Evolutionary conservation across 2,888 invertebrate genomes (phyloP).

Genomic region (Marronus borbonicus): DNA sequence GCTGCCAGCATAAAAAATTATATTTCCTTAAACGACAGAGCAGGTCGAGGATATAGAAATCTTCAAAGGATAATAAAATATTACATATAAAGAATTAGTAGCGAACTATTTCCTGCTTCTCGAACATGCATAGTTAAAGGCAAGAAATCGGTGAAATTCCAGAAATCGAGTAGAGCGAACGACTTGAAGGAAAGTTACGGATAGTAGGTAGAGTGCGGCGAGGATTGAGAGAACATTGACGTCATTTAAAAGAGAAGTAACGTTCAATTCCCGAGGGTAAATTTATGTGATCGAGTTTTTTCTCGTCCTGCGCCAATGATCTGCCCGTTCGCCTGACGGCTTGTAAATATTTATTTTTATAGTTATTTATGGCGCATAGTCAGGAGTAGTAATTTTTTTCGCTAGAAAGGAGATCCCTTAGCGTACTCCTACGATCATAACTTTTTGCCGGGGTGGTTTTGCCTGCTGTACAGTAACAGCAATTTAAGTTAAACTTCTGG

Average conservation of each 20-base stretch:
- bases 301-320: not conserved
- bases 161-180: not conserved
- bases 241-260: slow-evolving; percentile 12
- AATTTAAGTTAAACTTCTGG: too few species aligned
- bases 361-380: slow-evolving; percentile 16
- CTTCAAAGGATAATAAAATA: too few species aligned
- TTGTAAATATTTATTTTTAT: slow-evolving; percentile 44
- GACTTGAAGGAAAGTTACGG: not conserved
- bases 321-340: not conserved
- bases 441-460: too few species aligned
- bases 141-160: not conserved
- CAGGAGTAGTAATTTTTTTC: not conserved
- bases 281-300: not conserved
- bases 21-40: too few species aligned
- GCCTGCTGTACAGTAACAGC: too few species aligned
- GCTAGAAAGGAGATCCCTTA: not conserved
- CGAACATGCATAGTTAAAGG: not conserved
- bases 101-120: too few species aligned
- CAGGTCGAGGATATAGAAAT: too few species aligned
- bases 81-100: too few species aligned
- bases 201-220: not conserved
- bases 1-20: too few species aligned
- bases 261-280: not conserved
- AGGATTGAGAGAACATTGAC: not conserved
- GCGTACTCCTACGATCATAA: too few species aligned